Conservation (phyloP, 2,888 invertebrate genomes). For the Fragum fragum region DNA sequence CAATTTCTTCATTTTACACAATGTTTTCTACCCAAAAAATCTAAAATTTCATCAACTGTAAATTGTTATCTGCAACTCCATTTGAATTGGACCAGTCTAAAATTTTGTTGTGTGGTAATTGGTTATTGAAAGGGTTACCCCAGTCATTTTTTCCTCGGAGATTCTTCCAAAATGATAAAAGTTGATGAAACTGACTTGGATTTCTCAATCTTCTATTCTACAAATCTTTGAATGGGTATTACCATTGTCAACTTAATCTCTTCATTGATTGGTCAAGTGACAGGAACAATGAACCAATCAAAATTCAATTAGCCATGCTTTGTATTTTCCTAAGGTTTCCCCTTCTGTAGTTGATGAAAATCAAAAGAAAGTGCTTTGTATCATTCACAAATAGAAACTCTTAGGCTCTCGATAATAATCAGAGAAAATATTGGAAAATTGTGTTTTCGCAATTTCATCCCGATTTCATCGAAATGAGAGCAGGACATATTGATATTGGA, state of each 20-base stretch:
- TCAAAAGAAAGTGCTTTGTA: constrained; percentile 48
- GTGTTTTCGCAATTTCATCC: constrained; percentile 66
- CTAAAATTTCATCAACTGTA: no score
- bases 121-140: no score
- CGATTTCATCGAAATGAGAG: constrained; percentile 51
- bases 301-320: constrained; percentile 67
- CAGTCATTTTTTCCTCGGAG: no score
- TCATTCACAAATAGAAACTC: constrained; percentile 28
- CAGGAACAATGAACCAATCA: constrained; percentile 67
- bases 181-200: no score
- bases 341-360: constrained; percentile 64
- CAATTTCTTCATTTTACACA: no score
- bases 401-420: constrained; percentile 50
- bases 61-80: no score
- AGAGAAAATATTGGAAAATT: constrained; percentile 66
- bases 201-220: not conserved
- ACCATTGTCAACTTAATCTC: constrained; percentile 55
- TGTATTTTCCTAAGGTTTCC: constrained; percentile 56
- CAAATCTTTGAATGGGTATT: constrained; percentile 33
- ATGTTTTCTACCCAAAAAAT: no score
- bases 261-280: constrained; percentile 63
- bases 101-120: no score
- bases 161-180: no score
- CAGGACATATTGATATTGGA: constrained; percentile 55
- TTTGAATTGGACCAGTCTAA: no score